These are phyloP conservation scores for Trachurus trachurus DNA, from an alignment of 2,797 vertebrate genomes.

Conservation along the genomic window DNA sequence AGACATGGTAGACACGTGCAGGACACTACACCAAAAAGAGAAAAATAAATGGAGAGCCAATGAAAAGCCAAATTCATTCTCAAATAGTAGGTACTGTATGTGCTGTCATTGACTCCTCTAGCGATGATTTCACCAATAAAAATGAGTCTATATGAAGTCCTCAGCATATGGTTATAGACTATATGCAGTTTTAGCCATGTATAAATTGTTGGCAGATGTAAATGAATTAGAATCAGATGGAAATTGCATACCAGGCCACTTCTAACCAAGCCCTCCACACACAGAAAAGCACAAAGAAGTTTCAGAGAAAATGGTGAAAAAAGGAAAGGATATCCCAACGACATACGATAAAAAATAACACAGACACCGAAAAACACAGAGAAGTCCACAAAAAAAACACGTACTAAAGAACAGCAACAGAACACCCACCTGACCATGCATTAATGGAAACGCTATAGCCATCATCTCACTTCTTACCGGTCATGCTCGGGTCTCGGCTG, in stretches of 20 bases:
- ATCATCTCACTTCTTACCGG: conserved; percentile 88
- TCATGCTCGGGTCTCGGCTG: conserved; percentile 97
- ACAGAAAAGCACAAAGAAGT: conserved; percentile 65
- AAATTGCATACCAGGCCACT: conserved; percentile 73
- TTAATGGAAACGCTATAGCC: conserved; percentile 32
- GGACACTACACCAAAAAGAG: conserved; percentile 79
- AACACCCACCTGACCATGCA: conserved; percentile 80
- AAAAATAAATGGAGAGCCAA: conserved; percentile 67
- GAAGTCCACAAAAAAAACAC: conserved; percentile 70
- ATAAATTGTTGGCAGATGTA: conserved; percentile 59
- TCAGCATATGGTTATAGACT: conserved; percentile 35
- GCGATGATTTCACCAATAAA: conserved; percentile 34
- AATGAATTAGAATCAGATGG: conserved; percentile 67
- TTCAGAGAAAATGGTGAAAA: conserved; percentile 72
- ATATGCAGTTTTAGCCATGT: conserved; percentile 51
- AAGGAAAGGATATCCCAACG: conserved; percentile 67
- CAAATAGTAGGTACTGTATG: conserved; percentile 26
- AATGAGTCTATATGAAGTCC: conserved; percentile 30
- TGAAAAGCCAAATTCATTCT: conserved; percentile 59
- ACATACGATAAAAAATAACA: conserved; percentile 63
- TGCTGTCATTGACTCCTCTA: conserved; percentile 34
- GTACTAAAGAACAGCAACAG: conserved; percentile 63
- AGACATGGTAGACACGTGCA: conserved; percentile 82
- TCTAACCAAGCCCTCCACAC: conserved; percentile 80
- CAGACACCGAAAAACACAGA: conserved; percentile 57